Percentiles rank a stretch among this genome's conserved stretches.
Conservation (phyloP, 2,797 vertebrate genomes). For the Takifugu ocellatus region DNA sequence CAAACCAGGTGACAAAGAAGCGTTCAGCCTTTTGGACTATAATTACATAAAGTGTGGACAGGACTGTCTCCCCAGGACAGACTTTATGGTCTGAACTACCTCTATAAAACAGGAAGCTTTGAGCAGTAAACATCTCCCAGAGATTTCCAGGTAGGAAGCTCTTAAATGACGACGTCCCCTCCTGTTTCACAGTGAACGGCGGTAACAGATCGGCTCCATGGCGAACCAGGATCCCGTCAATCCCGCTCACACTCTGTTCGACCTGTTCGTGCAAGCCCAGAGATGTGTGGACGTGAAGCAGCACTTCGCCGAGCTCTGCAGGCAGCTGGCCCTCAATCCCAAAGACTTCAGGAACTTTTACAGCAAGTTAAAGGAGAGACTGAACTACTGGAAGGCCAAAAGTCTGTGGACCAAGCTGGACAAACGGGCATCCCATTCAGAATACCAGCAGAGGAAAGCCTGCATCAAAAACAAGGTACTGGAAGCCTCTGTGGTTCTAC, state of each 20-base stretch:
- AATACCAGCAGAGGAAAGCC: slow-evolving; percentile 83
- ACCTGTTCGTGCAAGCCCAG: slow-evolving; percentile 81
- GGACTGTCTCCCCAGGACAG: slow-evolving; percentile 4
- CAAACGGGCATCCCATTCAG: slow-evolving; percentile 81
- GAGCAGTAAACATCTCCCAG: slow-evolving; percentile 17
- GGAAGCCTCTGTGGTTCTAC: background rate
- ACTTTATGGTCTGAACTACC: background rate
- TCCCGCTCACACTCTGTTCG: slow-evolving; percentile 79
- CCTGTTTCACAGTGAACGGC: slow-evolving; percentile 30
- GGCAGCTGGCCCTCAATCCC: slow-evolving; percentile 73
- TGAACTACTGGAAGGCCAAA: slow-evolving; percentile 96
- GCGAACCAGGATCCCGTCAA: slow-evolving; percentile 59
- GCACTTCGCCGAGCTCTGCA: slow-evolving; percentile 80
- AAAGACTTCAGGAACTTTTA: slow-evolving; percentile 79
- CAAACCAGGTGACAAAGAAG: slow-evolving; percentile 24
- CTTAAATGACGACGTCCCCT: slow-evolving; percentile 8
- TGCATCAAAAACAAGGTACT: slow-evolving; percentile 85
- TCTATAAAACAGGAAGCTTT: slow-evolving; percentile 25
- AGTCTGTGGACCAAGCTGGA: slow-evolving; percentile 89
- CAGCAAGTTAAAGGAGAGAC: slow-evolving; percentile 79
- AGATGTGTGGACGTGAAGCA: slow-evolving; percentile 79
- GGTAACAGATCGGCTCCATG: slow-evolving; percentile 47
- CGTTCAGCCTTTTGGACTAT: slow-evolving; percentile 14
- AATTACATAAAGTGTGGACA: slow-evolving; percentile 19
- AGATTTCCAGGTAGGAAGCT: slow-evolving; percentile 16